Evolutionary conservation across 2,113 vertebrate species (phyloP), one percentile per base, ranked within the genome.

Genomic region (Lonchura striata): DNA sequence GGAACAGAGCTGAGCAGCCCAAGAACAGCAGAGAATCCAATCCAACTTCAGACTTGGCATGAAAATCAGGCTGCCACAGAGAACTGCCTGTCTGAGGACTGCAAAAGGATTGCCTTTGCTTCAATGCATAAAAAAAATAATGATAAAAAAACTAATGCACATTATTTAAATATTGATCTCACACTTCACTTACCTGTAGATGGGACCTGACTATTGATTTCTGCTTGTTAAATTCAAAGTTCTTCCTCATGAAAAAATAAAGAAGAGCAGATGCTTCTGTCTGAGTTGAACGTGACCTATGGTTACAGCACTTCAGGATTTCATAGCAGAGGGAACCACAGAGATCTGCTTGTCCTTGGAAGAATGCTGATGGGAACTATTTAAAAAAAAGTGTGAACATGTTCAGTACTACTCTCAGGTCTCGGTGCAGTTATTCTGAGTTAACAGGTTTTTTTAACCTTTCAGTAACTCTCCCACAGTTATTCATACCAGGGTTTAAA

Each of bases 171-270:
- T 16, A 59, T 27, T n/a, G 30, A 71, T 12, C 49, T 88, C 66
- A 20, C 14, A 33, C 25, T 78, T 80, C 31, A 59, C 98, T 97
- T 92, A 99, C 99, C 98, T 99, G 99, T 86, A 99, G 98, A 95
- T 99, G 99, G 50, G 99, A 99, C 92, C 99, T 98, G 57, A 99
- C 99, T 81, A 99, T 99, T 52, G 99, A 99, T 90, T 98, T 99
- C 83, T 99, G 99, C 96, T 99, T 99, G 82, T 99, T 99, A 95
- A 99, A 99, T 95, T 99, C 99, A 97, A 99, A 99, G 96, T 99
- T 99, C 94, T 99, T 99, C 86, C 99, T 99, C 99, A 99, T 99
- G 98, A 99, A 99, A 94, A 99, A 99, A 95, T 99, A 99, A 15
- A 99, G 98, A 86, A 99, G 98, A 33, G 99, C 99, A 23, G 99